Percentiles rank a stretch among this genome's conserved stretches.
Conservation (phyloP, 1,140 invertebrate genomes). For the Capitella teleta region DNA sequence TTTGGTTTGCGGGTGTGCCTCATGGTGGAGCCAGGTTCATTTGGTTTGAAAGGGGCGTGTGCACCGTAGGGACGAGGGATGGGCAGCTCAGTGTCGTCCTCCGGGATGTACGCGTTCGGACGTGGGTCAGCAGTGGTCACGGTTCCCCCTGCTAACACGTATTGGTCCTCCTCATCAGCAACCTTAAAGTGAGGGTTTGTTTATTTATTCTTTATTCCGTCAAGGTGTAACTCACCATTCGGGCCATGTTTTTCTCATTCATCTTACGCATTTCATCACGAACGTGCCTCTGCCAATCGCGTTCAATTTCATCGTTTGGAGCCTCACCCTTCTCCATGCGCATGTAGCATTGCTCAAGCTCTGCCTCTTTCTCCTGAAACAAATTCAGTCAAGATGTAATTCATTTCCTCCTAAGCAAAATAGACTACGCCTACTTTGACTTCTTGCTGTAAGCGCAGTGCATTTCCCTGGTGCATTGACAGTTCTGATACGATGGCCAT, state of each 20-base stretch:
- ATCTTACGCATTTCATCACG: constrained; percentile 21
- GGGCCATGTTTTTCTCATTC: constrained; percentile 22
- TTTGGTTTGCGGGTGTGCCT: constrained; percentile 41
- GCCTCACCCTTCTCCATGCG: constrained; percentile 40
- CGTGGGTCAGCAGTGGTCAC: constrained; percentile 40
- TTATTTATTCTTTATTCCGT: not conserved
- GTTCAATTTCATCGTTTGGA: constrained; percentile 30
- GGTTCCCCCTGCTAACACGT: constrained; percentile 32
- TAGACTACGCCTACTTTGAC: too few species aligned
- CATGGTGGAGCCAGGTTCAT: constrained; percentile 37
- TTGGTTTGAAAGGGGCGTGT: constrained; percentile 41
- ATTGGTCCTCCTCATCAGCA: constrained; percentile 36
- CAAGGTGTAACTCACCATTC: constrained; percentile 23
- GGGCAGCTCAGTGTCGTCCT: constrained; percentile 39
- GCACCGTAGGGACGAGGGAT: constrained; percentile 41
- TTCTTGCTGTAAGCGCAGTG: constrained; percentile 35
- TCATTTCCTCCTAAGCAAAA: too few species aligned
- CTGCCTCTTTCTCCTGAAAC: constrained; percentile 29
- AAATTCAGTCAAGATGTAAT: too few species aligned
- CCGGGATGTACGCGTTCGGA: constrained; percentile 42
- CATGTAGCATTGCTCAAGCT: constrained; percentile 37
- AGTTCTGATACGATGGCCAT: constrained; percentile 41
- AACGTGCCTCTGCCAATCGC: constrained; percentile 27
- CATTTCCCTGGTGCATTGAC: constrained; percentile 39
- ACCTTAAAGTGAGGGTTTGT: constrained; percentile 17